These are phyloP conservation scores for Odontamblyopus rebecca DNA, from an alignment of 2,797 vertebrate genomes.

Conservation along the genomic window DNA sequence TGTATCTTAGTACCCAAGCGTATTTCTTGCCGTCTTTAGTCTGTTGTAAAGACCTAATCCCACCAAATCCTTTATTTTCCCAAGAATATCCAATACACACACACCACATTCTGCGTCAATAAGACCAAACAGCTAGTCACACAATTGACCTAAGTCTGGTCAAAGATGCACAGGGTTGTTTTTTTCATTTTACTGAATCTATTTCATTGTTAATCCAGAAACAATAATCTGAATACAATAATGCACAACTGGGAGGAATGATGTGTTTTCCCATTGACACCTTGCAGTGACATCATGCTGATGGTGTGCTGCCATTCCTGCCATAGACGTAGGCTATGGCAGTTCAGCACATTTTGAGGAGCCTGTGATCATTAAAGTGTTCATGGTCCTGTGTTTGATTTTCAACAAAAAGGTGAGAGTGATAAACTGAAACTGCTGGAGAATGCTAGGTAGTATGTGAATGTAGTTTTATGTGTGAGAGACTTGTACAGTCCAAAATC, in stretches of 20 bases:
- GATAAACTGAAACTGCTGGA: no score
- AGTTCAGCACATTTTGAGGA: no score
- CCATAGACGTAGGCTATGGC: no score
- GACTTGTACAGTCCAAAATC: no score
- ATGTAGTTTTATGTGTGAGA: no score
- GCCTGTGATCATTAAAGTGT: no score
- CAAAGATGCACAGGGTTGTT: conserved; percentile 51
- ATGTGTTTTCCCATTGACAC: conserved; percentile 55
- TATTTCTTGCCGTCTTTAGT: conserved; percentile 58
- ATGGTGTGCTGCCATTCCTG: no score
- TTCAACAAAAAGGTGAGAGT: no score
- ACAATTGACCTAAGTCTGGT: conserved; percentile 43
- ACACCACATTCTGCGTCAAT: conserved; percentile 30
- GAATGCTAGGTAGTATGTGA: no score
- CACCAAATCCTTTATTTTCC: conserved; percentile 75
- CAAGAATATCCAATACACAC: conserved; percentile 47
- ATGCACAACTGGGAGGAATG: conserved; percentile 53
- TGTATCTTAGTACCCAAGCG: conserved; percentile 62
- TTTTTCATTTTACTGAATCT: conserved; percentile 54
- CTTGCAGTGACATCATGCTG: no score
- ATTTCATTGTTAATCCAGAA: conserved; percentile 59
- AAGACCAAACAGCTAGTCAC: conserved; percentile 37
- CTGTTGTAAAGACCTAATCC: conserved; percentile 70
- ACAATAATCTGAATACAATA: conserved; percentile 66
- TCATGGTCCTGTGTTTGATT: no score